Base-by-base conservation (phyloP, 2,797 vertebrate species). In the Hippopotamyrus pictus region DNA sequence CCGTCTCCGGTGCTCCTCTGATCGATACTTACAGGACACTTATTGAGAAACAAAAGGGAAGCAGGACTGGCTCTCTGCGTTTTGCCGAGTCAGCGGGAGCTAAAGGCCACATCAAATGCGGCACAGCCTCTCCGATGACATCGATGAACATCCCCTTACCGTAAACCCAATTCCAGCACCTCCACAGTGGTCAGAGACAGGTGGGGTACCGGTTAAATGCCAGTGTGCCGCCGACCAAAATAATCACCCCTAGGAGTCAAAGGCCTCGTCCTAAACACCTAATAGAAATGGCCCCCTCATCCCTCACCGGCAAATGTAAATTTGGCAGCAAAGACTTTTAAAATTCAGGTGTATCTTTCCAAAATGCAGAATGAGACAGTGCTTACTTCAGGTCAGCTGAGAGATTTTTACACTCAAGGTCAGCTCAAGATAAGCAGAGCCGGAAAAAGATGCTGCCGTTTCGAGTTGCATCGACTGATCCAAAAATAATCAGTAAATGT, bases 121-220 rank as follows among this genome's bases (percentile, higher is more conserved):
- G 91, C 82, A 89, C 92, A 87, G 92, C 92, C 51, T 76, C 82
- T 90, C 87, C 12, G 46, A 76, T 89, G 89, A 89, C 89, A 89
- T 89, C 89, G 87, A 87, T 84, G 76, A 89, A 90, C 89, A 90
- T 48, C 87, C 85, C 53, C 82, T 85, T 73, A 85, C 79, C 87
- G 59, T 88, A 90, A 84, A 90, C 65, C 88, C 79, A 48, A 48
- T 50, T 29, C 88, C 88, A 33, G 53, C 53, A 37, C 50, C 82
- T 86, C 89, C 93, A 88, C 94, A 93, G 93, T 94, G 94, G 94
- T 95, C 95, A 95, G 96, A 95, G 96, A 96, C 94, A 94, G 95
- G 94, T 95, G 93, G 95, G 95, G 96, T 95, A 94, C 95, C 94
- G 95, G 5, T n/a, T 17, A 79, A 44, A n/a, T 79, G 73, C 93